A percentile compares a stretch with the other conserved stretches of the same genome.
Conservation (phyloP, 2,797 vertebrate genomes). For the Typhlichthys eigenmanni region DNA sequence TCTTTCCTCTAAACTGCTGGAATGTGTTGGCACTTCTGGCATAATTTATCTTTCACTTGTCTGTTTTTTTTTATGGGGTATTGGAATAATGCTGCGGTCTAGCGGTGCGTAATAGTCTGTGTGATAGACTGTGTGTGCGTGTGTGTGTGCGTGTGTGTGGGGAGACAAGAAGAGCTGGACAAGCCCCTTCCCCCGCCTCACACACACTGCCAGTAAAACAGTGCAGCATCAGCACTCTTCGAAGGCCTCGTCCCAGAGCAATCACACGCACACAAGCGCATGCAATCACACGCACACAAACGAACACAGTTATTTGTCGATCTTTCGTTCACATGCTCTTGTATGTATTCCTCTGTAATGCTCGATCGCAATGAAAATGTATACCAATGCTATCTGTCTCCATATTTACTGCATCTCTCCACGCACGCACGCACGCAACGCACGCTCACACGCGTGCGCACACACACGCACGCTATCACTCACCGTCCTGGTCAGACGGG, state of each 20-base stretch:
- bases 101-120: constrained; percentile 4
- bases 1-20: constrained; percentile 40
- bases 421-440: neutral
- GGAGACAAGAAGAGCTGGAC: constrained; percentile 37
- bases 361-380: too few species aligned
- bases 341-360: constrained; percentile 5
- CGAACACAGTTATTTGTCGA: constrained; percentile 14
- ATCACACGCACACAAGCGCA: constrained; percentile 16
- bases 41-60: constrained; percentile 52
- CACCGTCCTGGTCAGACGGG: constrained; percentile 84
- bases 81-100: constrained; percentile 52
- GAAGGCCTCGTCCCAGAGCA: constrained; percentile 52
- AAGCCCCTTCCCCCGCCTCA: constrained; percentile 33
- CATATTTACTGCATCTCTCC: neutral
- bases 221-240: constrained; percentile 61
- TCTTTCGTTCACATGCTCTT: constrained; percentile 25
- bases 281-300: constrained; percentile 1
- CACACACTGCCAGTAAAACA: constrained; percentile 61
- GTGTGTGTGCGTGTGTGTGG: constrained; percentile 5
- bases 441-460: neutral
- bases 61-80: constrained; percentile 50
- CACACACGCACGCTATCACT: constrained; percentile 7
- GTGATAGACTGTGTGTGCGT: constrained; percentile 3
- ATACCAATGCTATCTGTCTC: neutral
- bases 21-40: constrained; percentile 30